Evolutionary conservation across 1,140 invertebrate genomes (phyloP), one percentile per base, ranked within the genome.

Genomic region (Heliconius eleuchia): DNA sequence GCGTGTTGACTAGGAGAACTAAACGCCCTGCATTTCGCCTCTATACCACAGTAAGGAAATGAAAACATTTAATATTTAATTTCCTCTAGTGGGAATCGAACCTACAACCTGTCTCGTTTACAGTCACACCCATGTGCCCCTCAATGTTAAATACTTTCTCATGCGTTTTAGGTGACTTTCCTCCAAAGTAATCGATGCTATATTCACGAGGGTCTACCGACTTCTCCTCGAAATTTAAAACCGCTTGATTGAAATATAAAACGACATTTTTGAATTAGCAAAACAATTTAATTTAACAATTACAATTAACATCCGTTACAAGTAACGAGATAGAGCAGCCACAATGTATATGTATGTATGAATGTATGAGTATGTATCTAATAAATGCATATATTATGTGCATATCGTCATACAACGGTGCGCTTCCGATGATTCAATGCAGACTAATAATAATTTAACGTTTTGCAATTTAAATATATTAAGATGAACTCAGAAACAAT

Each of bases 381-480:
- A 66, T 66, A 66, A 66, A 66, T 30, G 60, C 60, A 66, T 66
- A 66, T 23, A 30, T 27, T 16, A 66, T 66, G 60, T 66, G 27
- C 11, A 66, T n/a, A 30, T 30, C 60, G 60, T 66, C 60, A 66
- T 30, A 66, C 60, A n/a, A 66, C 60, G 60, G 27, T 30, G 60
- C 23, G 60, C 60, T 66, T 66, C 60, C 60, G 60, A 30, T 66
- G 60, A 66, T 66, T 66, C 60, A 66, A 66, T 30, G 60, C 13
- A 30, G 9, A 66, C 60, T 66, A n/a, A 60, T 23, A 57, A n/a
- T 30, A 66, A 66, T 52, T 46, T 46, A 60, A 23, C 57, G 27
- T 66, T 66, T 66, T 66, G 60, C 60, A 66, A 66, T 66, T 66
- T 16, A 66, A 66, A 66, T 66, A 23, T 23, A 66, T 66, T 18